A percentile compares a stretch with the other conserved stretches of the same genome.
Conservation (phyloP, 2,888 invertebrate genomes). For the Polyploca ridens region DNA sequence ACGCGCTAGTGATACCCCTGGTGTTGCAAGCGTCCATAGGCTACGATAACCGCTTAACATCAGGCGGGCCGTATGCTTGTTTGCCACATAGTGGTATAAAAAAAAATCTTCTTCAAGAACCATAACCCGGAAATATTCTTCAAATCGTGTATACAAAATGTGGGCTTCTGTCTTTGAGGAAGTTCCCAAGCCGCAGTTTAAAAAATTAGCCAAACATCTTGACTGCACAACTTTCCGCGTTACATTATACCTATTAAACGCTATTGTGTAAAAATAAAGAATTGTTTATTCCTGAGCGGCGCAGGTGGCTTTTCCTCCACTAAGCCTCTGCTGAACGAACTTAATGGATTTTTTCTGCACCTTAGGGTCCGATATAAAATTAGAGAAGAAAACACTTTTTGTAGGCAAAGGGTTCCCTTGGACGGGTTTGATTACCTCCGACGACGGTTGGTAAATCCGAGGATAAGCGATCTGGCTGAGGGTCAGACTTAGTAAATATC, state of each 20-base stretch:
- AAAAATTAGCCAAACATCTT: background rate
- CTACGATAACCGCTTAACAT: too few species aligned
- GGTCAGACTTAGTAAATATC: background rate
- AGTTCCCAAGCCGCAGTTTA: background rate
- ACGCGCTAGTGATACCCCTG: too few species aligned
- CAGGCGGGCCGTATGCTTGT: too few species aligned
- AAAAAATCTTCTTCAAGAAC: too few species aligned
- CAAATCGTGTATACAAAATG: too few species aligned
- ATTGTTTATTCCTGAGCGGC: background rate
- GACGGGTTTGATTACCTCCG: conserved; percentile 5
- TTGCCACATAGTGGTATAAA: too few species aligned
- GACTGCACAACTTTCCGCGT: background rate
- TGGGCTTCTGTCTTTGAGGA: background rate
- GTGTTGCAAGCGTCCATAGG: too few species aligned
- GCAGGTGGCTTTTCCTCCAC: background rate
- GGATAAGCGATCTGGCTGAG: conserved; percentile 4
- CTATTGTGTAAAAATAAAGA: background rate
- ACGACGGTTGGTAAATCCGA: conserved; percentile 4
- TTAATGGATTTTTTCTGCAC: conserved; percentile 7
- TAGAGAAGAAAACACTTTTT: conserved; percentile 8
- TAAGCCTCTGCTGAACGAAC: background rate
- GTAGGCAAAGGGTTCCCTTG: conserved; percentile 7
- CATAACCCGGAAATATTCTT: too few species aligned
- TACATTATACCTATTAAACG: background rate
- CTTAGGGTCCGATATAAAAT: conserved; percentile 3